Percentiles rank a stretch among this genome's conserved stretches.
These are phyloP conservation scores for Phaenicophaeus curvirostris DNA, from an alignment of 2,797 vertebrate species.

Conservation along the genomic window DNA sequence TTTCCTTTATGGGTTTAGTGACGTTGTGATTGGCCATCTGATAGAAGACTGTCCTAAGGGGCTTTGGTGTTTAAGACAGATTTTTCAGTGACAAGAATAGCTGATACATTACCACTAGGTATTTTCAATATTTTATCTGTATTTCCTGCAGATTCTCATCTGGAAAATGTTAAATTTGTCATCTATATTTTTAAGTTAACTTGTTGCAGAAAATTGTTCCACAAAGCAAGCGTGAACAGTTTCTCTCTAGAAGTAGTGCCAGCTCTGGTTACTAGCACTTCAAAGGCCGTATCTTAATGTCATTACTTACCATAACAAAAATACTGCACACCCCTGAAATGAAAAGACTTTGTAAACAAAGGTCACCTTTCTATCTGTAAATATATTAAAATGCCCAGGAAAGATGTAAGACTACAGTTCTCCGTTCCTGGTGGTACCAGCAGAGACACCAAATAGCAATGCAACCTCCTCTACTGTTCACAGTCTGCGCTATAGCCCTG, in stretches of 20 bases:
- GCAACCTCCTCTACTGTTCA: not conserved
- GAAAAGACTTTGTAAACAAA: conserved; percentile 29
- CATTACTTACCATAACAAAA: not conserved
- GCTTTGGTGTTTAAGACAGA: conserved; percentile 32
- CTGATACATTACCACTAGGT: not conserved
- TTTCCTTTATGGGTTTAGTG: conserved; percentile 20
- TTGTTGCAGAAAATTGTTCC: not conserved
- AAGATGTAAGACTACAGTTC: not conserved
- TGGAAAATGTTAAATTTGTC: not conserved
- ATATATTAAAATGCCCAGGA: not conserved
- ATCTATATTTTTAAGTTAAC: not conserved
- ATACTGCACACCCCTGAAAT: not conserved
- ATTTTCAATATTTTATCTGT: not conserved
- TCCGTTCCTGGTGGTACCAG: fast-evolving
- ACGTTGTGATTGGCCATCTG: conserved; percentile 54
- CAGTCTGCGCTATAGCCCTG: not conserved
- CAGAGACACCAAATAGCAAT: not conserved
- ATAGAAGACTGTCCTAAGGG: conserved; percentile 56
- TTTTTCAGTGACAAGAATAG: conserved; percentile 59
- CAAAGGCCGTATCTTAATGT: not conserved
- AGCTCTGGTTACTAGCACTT: conserved; percentile 18
- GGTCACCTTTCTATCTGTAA: not conserved
- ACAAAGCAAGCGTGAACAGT: not conserved
- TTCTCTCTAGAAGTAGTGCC: conserved; percentile 22
- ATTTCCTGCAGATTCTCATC: not conserved